Conservation (phyloP, 2,113 vertebrate species). For the Cettia cetti region DNA sequence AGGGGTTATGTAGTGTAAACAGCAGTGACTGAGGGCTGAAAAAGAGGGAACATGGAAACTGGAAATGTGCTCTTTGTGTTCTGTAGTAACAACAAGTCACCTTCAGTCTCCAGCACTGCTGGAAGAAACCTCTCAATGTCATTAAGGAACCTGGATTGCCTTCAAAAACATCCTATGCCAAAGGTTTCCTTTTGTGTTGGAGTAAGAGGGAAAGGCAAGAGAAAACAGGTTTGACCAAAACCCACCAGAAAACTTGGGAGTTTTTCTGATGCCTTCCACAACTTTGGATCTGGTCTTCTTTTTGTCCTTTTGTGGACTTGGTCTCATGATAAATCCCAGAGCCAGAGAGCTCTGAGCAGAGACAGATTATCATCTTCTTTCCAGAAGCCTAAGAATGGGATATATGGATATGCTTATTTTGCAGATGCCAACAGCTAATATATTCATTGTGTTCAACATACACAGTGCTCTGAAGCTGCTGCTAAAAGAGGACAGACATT, state of each 20-base stretch:
- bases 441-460: constrained; percentile 27
- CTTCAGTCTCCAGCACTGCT: background rate
- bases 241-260: background rate
- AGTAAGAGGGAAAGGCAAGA: background rate
- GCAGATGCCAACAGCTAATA: constrained; percentile 38
- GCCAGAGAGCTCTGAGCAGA: background rate
- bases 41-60: background rate
- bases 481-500: constrained; percentile 24
- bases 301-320: constrained; percentile 1
- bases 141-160: background rate
- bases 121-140: background rate
- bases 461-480: background rate
- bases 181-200: background rate
- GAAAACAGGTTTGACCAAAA: background rate
- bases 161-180: background rate
- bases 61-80: background rate
- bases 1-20: background rate
- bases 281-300: background rate
- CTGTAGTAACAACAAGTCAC: background rate
- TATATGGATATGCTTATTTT: constrained; percentile 30
- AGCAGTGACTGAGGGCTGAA: background rate
- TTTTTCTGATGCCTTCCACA: background rate
- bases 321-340: constrained; percentile 7
- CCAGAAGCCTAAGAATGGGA: background rate
- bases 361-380: constrained; percentile 42